Percentiles rank a stretch among this genome's conserved stretches.
These are phyloP conservation scores for Virgularia gustaviana DNA, from an alignment of 92 coral and sea anemone species.

Conservation along the genomic window DNA sequence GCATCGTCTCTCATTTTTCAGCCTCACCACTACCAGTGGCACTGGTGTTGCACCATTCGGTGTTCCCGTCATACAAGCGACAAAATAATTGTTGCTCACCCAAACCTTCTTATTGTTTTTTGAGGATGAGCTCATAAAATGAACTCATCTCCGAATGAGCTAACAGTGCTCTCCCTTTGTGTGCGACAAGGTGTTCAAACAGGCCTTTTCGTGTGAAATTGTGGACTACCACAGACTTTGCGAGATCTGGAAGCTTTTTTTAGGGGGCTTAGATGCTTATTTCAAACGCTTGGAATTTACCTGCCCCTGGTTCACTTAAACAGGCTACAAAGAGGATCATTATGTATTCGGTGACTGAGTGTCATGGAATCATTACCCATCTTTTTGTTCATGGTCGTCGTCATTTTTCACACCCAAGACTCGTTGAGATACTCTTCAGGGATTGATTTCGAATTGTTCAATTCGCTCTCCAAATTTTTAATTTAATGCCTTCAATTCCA, in stretches of 20 bases:
- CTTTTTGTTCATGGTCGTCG: no score
- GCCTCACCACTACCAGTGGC: neutral
- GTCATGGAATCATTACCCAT: no score
- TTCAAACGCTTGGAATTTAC: neutral
- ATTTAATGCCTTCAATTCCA: neutral
- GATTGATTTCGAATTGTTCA: neutral
- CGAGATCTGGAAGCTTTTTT: no score
- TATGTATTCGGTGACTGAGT: no score
- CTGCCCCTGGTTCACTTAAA: constrained; percentile 20
- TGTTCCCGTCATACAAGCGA: neutral
- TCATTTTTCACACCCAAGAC: no score
- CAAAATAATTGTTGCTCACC: neutral
- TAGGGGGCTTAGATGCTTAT: no score
- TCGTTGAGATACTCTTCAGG: neutral
- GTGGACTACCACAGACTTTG: neutral
- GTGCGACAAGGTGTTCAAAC: neutral
- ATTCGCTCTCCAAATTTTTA: neutral
- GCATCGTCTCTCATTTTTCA: no score
- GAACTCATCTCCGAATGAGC: neutral
- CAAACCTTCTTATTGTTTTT: neutral
- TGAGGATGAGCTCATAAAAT: neutral
- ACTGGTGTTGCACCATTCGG: neutral
- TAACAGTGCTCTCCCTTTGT: neutral
- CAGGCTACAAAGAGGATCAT: neutral
- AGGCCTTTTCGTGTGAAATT: neutral